A percentile compares a stretch with the other conserved stretches of the same genome.
Evolutionary conservation across 2,113 vertebrate genomes (phyloP).

Genomic region (Poeciliopsis occidentalis): DNA sequence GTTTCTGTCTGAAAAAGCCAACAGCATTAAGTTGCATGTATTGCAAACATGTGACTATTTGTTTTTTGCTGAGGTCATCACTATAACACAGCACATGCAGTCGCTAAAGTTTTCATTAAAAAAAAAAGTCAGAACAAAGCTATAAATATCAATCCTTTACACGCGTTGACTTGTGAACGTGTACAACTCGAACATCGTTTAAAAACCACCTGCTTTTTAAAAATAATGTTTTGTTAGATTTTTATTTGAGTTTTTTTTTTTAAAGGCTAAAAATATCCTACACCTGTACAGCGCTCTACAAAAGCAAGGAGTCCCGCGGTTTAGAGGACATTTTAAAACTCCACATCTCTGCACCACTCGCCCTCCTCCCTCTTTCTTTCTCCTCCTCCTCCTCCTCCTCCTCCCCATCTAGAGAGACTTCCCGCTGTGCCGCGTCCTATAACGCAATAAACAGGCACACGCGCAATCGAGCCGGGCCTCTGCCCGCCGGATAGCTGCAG

Average conservation of each 20-base stretch:
- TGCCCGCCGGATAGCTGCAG: background rate
- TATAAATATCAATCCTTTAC: background rate
- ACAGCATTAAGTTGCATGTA: background rate
- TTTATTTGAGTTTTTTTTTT: no score
- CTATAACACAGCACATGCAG: background rate
- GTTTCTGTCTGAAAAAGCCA: background rate
- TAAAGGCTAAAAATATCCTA: no score
- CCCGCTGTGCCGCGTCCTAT: constrained; percentile 25
- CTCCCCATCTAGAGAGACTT: background rate
- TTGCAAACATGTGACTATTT: background rate
- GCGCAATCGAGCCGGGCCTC: constrained; percentile 7
- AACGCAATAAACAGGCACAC: constrained; percentile 21
- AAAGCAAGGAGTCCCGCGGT: background rate
- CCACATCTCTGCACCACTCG: background rate
- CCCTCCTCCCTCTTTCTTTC: background rate
- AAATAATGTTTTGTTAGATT: no score
- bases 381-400: background rate
- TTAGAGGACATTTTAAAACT: background rate
- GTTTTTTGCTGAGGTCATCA: background rate
- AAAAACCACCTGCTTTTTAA: no score
- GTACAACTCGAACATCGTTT: background rate
- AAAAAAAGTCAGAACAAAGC: background rate
- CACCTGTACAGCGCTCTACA: background rate
- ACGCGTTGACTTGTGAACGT: background rate
- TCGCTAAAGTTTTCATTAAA: background rate